phyloP scores from a whole-genome alignment of 2,113 vertebrate genomes.

The Syngnathus scovelli region DNA sequence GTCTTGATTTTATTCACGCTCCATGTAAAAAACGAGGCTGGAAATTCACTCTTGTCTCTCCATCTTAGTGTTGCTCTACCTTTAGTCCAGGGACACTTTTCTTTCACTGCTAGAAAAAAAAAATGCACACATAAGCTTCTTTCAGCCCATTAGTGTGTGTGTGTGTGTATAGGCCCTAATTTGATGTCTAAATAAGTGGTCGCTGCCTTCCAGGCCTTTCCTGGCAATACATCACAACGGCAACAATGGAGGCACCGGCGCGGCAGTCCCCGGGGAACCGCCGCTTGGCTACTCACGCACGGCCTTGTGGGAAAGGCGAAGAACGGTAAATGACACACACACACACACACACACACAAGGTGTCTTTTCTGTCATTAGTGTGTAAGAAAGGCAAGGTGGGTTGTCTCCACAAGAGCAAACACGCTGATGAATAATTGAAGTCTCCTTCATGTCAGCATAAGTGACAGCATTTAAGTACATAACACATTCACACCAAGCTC shows the following conservation, averaged over 20 bases:
- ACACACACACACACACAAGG: constrained; percentile 9
- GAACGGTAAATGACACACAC: constrained; percentile 34
- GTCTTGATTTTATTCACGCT: background rate
- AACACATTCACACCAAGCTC: background rate
- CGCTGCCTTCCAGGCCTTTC: constrained; percentile 48
- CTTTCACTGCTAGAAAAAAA: background rate
- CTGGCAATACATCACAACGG: constrained; percentile 58
- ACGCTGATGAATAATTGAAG: constrained; percentile 3
- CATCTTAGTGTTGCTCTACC: background rate
- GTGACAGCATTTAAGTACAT: constrained; percentile 2
- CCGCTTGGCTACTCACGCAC: constrained; percentile 48
- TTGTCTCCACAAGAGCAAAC: constrained; percentile 3
- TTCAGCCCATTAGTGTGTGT: background rate
- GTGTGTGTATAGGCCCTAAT: constrained; percentile 55
- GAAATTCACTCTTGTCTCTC: background rate
- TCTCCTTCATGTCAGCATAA: constrained; percentile 7
- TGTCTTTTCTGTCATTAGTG: constrained; percentile 20
- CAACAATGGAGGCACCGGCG: constrained; percentile 51
- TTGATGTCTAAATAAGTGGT: constrained; percentile 72
- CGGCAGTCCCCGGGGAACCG: constrained; percentile 50
- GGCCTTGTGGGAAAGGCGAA: constrained; percentile 59
- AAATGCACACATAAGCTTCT: background rate
- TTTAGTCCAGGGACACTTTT: background rate
- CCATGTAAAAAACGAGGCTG: background rate
- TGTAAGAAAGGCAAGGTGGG: background rate